Percentiles rank a stretch among this genome's conserved stretches.
phyloP scores from a whole-genome alignment of 2,797 vertebrate species.

The Eulemur coronatus region DNA sequence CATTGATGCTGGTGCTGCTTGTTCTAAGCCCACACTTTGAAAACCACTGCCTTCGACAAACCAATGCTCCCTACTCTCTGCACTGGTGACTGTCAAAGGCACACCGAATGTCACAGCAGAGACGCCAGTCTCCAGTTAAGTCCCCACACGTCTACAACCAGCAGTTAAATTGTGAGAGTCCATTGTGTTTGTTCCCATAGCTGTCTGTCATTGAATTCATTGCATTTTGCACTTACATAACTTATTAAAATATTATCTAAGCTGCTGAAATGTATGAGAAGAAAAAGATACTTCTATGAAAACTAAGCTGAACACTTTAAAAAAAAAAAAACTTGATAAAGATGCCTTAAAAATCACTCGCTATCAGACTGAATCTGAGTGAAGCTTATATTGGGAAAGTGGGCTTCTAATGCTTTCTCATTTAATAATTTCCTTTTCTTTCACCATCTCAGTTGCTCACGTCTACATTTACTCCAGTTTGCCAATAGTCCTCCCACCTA shows the following conservation, averaged over 20 bases:
- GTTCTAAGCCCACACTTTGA: neutral
- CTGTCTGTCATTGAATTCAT: neutral
- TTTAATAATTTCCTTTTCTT: neutral
- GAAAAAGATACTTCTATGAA: neutral
- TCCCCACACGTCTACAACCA: neutral
- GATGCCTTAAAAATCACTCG: neutral
- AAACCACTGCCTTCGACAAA: neutral
- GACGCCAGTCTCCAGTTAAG: fast-evolving
- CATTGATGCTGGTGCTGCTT: neutral
- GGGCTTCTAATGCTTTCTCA: neutral
- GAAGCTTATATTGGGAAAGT: neutral
- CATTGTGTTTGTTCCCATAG: neutral
- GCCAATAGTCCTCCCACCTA: no score
- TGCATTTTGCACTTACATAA: neutral
- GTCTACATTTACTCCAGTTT: neutral
- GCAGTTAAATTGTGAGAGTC: neutral
- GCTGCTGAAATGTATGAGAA: neutral
- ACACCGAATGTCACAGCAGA: neutral
- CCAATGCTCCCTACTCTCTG: neutral
- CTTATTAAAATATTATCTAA: neutral
- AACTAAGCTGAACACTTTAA: neutral
- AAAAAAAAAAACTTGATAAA: neutral
- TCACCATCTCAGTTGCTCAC: neutral
- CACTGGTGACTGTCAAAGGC: neutral
- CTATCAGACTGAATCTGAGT: neutral